A percentile compares a stretch with the other conserved stretches of the same genome.
Conservation (phyloP, 1,140 invertebrate genomes). For the Tetramorium alpestre region DNA sequence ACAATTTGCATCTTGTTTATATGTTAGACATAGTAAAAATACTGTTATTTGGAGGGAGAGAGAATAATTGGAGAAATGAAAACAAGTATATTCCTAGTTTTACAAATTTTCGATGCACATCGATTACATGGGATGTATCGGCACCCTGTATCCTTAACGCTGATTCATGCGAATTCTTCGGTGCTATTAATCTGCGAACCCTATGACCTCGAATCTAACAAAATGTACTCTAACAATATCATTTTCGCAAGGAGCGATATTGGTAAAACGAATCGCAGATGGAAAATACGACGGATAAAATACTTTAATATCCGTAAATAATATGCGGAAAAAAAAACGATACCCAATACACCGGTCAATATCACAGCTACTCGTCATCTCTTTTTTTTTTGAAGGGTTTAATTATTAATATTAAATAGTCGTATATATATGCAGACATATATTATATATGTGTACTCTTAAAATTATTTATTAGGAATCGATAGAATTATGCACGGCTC, state of each 20-base stretch:
- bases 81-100: slow-evolving; percentile 53
- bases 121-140: slow-evolving; percentile 32
- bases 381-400: slow-evolving; percentile 57
- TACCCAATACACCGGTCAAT: slow-evolving; percentile 81
- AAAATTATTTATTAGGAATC: slow-evolving; percentile 72
- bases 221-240: slow-evolving; percentile 50
- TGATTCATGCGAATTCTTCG: slow-evolving; percentile 35
- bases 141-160: slow-evolving; percentile 44
- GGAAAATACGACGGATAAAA: slow-evolving; percentile 7
- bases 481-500: slow-evolving; percentile 55
- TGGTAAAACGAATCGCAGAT: slow-evolving; percentile 31
- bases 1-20: slow-evolving; percentile 69
- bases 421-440: slow-evolving; percentile 55
- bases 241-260: slow-evolving; percentile 21
- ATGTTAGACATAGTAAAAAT: slow-evolving; percentile 66
- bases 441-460: slow-evolving; percentile 59
- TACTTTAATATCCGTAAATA: slow-evolving; percentile 18
- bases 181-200: slow-evolving; percentile 64
- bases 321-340: slow-evolving; percentile 45
- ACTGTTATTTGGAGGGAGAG: slow-evolving; percentile 55
- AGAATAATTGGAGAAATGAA: slow-evolving; percentile 37
- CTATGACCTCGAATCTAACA: slow-evolving; percentile 63
- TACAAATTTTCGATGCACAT: slow-evolving; percentile 41
- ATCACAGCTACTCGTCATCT: slow-evolving; percentile 83
- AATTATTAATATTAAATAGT: slow-evolving; percentile 72